A percentile compares a stretch with the other conserved stretches of the same genome.
These are phyloP conservation scores for Sarcophaga subvicina DNA, from an alignment of 2,888 invertebrate species.

Conservation along the genomic window DNA sequence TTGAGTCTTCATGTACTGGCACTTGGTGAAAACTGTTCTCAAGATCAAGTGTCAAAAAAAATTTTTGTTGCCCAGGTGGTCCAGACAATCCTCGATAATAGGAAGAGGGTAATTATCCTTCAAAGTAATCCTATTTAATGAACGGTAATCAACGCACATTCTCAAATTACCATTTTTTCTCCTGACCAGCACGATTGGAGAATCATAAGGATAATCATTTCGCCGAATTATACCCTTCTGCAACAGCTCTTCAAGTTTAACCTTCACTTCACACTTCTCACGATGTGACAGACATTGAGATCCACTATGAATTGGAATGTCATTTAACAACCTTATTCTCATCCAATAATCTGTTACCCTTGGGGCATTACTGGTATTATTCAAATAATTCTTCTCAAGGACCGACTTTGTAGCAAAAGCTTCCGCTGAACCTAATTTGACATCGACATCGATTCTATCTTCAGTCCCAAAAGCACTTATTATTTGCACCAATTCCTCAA, in stretches of 20 bases:
- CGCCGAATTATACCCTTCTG: constrained; percentile 22
- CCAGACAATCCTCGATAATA: too few relatives aligned
- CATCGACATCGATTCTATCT: neutral
- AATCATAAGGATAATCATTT: too few relatives aligned
- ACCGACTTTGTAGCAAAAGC: neutral
- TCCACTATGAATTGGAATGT: constrained; percentile 6
- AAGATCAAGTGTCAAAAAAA: constrained; percentile 30
- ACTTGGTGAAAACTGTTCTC: neutral
- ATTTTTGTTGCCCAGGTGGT: neutral
- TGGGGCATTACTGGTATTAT: neutral
- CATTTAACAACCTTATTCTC: too few relatives aligned
- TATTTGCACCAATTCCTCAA: neutral
- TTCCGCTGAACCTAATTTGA: neutral
- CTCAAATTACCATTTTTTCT: too few relatives aligned
- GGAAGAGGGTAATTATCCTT: constrained; percentile 18
- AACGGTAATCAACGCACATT: too few relatives aligned
- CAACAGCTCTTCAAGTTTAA: constrained; percentile 21
- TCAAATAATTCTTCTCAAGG: neutral
- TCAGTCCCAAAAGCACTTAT: neutral
- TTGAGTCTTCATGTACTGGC: neutral
- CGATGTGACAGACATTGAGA: constrained; percentile 23
- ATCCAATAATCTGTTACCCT: constrained; percentile 16
- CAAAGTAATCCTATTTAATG: neutral
- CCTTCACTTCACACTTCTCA: neutral
- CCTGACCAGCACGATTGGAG: too few relatives aligned